phyloP scores from a whole-genome alignment of 2,888 invertebrate genomes.

The Anoplius nigerrimus region DNA sequence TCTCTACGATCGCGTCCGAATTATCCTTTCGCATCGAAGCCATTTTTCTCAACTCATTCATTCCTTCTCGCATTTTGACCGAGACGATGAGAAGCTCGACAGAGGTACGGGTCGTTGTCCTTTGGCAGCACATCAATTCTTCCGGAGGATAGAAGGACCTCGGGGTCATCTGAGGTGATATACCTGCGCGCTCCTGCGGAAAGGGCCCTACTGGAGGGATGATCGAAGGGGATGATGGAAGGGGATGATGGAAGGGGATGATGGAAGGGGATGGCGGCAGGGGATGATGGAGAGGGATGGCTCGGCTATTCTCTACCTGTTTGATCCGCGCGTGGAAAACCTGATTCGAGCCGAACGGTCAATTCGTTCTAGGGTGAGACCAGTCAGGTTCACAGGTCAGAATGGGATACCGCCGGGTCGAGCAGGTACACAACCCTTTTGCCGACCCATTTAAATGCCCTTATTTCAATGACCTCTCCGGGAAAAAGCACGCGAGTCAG shows the following conservation, averaged over 20 bases:
- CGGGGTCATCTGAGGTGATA: slow-evolving; percentile 60
- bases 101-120: neutral
- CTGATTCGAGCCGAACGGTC: slow-evolving; percentile 46
- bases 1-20: no score
- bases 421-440: slow-evolving; percentile 72
- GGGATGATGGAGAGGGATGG: no score
- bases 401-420: slow-evolving; percentile 57
- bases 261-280: no score
- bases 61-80: neutral
- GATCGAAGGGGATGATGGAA: no score
- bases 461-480: slow-evolving; percentile 33
- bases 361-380: slow-evolving; percentile 2
- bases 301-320: no score
- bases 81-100: no score
- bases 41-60: no score
- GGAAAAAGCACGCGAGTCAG: neutral
- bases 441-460: slow-evolving; percentile 66
- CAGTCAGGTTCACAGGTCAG: slow-evolving; percentile 19
- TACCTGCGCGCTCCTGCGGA: slow-evolving; percentile 68
- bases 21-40: no score
- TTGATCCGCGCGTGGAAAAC: slow-evolving; percentile 53
- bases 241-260: no score
- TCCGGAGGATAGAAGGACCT: neutral
- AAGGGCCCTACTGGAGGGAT: no score
- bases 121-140: neutral